Evolutionary conservation across 2,113 vertebrate genomes (phyloP).

Genomic region (Dryoscopus gambensis): DNA sequence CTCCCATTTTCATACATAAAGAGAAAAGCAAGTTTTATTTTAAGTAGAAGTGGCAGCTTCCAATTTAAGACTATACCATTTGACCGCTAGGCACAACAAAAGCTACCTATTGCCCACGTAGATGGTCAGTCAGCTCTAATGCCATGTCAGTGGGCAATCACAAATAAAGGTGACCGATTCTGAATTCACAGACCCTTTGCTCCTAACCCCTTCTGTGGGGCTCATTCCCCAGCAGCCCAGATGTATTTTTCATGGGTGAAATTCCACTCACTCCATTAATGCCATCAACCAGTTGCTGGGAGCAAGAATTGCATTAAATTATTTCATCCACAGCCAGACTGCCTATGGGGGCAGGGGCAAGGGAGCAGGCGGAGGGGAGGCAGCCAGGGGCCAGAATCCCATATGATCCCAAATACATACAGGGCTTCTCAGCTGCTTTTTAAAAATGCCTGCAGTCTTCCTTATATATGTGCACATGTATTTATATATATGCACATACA

Average conservation of each 20-base stretch:
- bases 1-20: neutral
- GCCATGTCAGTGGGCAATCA: neutral
- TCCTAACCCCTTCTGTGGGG: neutral
- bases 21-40: neutral
- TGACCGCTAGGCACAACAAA: constrained; percentile 46
- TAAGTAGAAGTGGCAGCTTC: constrained; percentile 47
- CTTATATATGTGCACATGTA: neutral
- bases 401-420: neutral
- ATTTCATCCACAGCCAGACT: neutral
- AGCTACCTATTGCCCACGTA: constrained; percentile 27
- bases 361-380: neutral
- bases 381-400: neutral
- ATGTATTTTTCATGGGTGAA: neutral
- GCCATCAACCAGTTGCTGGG: neutral
- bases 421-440: neutral
- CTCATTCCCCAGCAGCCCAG: neutral
- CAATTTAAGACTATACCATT: constrained; percentile 5
- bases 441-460: neutral
- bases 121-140: neutral
- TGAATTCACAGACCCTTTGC: neutral
- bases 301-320: neutral
- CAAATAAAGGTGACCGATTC: neutral
- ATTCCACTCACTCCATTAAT: neutral
- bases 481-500: neutral
- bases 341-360: neutral